Base-by-base conservation (phyloP, 2,113 vertebrate genomes). In the Elephas maximus region DNA sequence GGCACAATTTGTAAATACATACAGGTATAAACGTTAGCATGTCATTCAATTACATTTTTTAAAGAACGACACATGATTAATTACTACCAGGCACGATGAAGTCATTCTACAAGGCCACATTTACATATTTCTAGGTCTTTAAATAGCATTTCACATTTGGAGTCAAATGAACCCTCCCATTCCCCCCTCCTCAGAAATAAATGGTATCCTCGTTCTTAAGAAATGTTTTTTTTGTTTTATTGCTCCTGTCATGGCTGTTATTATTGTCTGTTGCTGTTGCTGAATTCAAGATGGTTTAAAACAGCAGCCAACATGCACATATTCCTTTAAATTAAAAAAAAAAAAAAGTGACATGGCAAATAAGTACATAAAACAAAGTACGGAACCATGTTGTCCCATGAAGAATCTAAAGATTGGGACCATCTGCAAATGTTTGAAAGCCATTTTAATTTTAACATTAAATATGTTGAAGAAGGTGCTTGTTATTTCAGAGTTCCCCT, bases 251-350 rank as follows among this genome's bases (percentile, higher is more conserved):
- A 4, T 4, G 21, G 18, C 18, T 62, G 60, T 62, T 23, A 8
- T 62, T 20, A 62, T 62, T 62, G 60, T 62, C 5, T 62, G 45
- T 63, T 53, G 83, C 63, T 57, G n/a, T 74, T 44, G 53, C 17
- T 65, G 77, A 79, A 77, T 65, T 76, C 28, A 41, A 7, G 3
- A 57, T 33, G 63, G 63, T 69, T 74, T 37, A 63, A 73, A 67
- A 71, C 26, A 69, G n/a, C 9, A 81, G 60, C 85, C n/a, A 33
- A 67, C 44, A 30, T 1, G 17, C 62, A 26, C 28, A 33, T 15
- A 18, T 69, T 51, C 88, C 41, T 91, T 91, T 45, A 74, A 48
- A 84, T 93, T 76, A 67, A 79, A 83, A 83, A 86, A 74, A 78
- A 1, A 44, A 6, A 60, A 62, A 62, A 62, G 53, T 30, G 45